A percentile compares a stretch with the other conserved stretches of the same genome.
Conservation (phyloP, 2,888 invertebrate species). For the Campoplex nolae region DNA sequence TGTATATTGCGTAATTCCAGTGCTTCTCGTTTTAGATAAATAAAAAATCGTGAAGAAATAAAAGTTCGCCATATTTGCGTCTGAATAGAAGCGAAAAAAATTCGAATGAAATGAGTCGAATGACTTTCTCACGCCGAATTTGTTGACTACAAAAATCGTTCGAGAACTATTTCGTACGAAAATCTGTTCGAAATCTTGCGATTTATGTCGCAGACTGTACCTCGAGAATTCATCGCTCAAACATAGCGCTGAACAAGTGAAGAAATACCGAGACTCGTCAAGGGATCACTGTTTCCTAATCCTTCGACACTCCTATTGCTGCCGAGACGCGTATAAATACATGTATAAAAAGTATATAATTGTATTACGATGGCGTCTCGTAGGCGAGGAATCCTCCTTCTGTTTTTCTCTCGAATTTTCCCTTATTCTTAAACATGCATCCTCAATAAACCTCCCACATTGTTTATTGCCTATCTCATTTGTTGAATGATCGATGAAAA, state of each 20-base stretch:
- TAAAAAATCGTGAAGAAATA: not conserved
- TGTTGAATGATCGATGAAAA: conserved; percentile 29
- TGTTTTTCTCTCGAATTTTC: conserved; percentile 66
- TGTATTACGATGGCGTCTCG: conserved; percentile 60
- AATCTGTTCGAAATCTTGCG: conserved; percentile 35
- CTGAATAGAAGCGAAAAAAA: not conserved
- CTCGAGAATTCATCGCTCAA: conserved; percentile 46
- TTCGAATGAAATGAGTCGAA: not conserved
- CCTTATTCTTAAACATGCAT: conserved; percentile 64
- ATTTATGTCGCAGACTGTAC: conserved; percentile 11
- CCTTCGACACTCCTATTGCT: conserved; percentile 38
- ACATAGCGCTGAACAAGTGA: conserved; percentile 30
- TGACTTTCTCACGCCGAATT: not conserved
- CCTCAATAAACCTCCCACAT: conserved; percentile 66
- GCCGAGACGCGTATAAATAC: conserved; percentile 16
- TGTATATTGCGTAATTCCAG: not conserved
- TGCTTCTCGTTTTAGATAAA: not conserved
- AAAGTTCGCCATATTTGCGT: not conserved
- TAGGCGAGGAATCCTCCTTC: conserved; percentile 72
- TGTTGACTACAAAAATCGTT: not conserved
- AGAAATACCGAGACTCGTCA: conserved; percentile 47
- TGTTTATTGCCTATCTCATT: conserved; percentile 56
- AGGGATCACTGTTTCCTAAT: conserved; percentile 39
- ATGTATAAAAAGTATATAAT: conserved; percentile 29
- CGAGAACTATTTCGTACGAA: not conserved